Evolutionary conservation across 2,797 vertebrate species (phyloP).

Genomic region (Phylloscopus collybita): DNA sequence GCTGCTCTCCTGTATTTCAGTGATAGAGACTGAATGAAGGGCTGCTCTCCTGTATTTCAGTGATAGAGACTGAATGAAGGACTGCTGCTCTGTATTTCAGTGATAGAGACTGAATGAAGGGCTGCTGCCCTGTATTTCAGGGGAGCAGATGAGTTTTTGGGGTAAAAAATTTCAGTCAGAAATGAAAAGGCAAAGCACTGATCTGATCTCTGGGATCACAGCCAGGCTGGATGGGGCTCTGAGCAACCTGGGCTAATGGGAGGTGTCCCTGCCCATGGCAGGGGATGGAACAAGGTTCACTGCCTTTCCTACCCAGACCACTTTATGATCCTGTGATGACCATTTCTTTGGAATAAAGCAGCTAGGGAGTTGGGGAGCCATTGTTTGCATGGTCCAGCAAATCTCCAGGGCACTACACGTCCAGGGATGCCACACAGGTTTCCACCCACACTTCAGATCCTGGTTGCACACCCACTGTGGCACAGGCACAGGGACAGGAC

Average conservation of each 20-base stretch:
- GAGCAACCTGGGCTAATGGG: neutral
- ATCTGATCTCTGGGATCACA: neutral
- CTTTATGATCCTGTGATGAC: neutral
- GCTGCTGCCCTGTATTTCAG: neutral
- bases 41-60: neutral
- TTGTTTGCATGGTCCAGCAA: neutral
- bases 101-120: neutral
- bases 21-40: neutral
- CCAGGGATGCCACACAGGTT: neutral
- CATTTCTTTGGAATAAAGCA: neutral
- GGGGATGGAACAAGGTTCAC: fast-evolving
- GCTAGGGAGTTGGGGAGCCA: neutral
- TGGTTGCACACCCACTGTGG: neutral
- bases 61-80: neutral
- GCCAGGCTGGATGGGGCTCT: neutral
- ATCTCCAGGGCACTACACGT: neutral
- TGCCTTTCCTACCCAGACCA: neutral
- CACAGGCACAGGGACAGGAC: neutral
- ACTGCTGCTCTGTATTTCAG: neutral
- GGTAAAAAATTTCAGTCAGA: neutral
- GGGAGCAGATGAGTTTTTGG: neutral
- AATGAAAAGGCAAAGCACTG: neutral
- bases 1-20: neutral
- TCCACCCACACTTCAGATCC: neutral
- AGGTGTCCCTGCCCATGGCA: neutral